These are phyloP conservation scores for Nemotelus pantherinus DNA, from an alignment of 2,888 invertebrate species.

Conservation along the genomic window DNA sequence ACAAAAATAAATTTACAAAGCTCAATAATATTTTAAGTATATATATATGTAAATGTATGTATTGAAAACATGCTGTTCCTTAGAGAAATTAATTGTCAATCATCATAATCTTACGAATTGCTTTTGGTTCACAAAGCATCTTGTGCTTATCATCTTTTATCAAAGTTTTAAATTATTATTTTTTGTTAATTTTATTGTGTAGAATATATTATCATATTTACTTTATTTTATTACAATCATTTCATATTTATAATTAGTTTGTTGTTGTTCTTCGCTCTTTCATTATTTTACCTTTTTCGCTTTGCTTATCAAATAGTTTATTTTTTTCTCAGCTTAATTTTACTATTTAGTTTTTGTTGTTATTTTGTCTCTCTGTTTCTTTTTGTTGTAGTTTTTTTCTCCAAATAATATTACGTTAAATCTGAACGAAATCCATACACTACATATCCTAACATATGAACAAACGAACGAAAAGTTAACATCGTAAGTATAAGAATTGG, in stretches of 20 bases:
- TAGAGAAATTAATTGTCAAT: constrained; percentile 21
- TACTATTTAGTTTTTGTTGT: not conserved
- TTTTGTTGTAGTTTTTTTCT: not conserved
- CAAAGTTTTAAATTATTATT: not conserved
- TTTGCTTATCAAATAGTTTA: not conserved
- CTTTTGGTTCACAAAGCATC: constrained; percentile 22
- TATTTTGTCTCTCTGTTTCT: not conserved
- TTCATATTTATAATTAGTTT: constrained; percentile 25
- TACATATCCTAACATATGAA: not conserved
- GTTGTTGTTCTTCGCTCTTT: constrained; percentile 15
- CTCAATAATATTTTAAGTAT: constrained; percentile 9
- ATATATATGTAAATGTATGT: not conserved
- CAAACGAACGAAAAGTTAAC: constrained; percentile 14
- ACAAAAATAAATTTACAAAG: constrained; percentile 32
- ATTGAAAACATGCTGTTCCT: constrained; percentile 11
- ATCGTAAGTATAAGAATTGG: not conserved
- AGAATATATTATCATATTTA: constrained; percentile 1
- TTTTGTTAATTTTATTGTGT: not conserved
- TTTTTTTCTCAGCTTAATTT: not conserved
- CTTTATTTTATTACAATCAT: not conserved
- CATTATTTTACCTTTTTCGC: constrained; percentile 35
- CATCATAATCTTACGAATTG: constrained; percentile 30
- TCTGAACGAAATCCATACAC: not conserved
- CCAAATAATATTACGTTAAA: constrained; percentile 2
- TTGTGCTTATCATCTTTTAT: constrained; percentile 6